Base-by-base conservation (phyloP, 2,888 invertebrate genomes). In the Adelphocoris suturalis region DNA sequence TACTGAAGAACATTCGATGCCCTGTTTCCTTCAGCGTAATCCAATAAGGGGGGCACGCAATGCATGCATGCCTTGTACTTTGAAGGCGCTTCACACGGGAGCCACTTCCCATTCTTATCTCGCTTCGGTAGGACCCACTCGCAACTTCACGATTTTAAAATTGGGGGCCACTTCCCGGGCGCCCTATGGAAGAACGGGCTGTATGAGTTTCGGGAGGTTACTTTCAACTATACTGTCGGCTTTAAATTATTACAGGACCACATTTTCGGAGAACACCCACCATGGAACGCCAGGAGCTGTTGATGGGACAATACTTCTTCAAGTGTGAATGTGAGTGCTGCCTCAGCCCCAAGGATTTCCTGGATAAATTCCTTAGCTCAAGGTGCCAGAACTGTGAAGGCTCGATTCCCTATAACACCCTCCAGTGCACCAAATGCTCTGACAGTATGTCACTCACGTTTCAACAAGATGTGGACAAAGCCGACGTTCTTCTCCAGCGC, bases 221-320 rank as follows among this genome's bases (percentile, higher is more conserved):
- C n/a, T n/a, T n/a, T n/a, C n/a, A n/a, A n/a, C n/a, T n/a, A n/a
- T n/a, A n/a, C n/a, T n/a, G n/a, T n/a, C n/a, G n/a, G n/a, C n/a
- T n/a, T n/a, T n/a, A n/a, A n/a, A n/a, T n/a, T 37, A 37, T 92
- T 91, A 48, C 92, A 95, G 95, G 95, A 13, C 96, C 97, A 82
- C 96, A 97, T 93, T 96, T 95, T 91, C 95, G 95, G 57, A 94
- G 96, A 90, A 95, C 96, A 94, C 93, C 94, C 0, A 94, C 94
- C 48, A 92, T 94, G 4, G 94, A 95, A 23, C 94, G 98, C 0
- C 95, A 95, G 90, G 93, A 94, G 23, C 93, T 94, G 9, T 94
- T 98, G 48, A 93, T 94, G 88, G 94, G 94, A 23, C 96, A 97
- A 92, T 98, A 98, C 93, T 95, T 95, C 93, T 98, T 99, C 93